Percentiles rank a stretch among this genome's conserved stretches.
phyloP scores from a whole-genome alignment of 2,113 vertebrate species.

The Hydropotes inermis region DNA sequence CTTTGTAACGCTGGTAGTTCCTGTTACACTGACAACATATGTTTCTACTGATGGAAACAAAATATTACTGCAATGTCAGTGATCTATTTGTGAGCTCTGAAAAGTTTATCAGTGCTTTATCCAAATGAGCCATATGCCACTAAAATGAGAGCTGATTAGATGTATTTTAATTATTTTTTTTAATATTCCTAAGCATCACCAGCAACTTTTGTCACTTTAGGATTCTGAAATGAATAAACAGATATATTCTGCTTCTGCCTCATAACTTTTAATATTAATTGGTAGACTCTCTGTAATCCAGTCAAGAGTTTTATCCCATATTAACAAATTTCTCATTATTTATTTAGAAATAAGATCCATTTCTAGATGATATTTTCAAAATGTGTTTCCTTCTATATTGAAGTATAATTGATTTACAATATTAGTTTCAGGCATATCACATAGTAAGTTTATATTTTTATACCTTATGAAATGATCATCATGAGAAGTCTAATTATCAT shows the following conservation, averaged over 20 bases:
- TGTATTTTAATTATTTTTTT: constrained; percentile 39
- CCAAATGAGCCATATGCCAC: constrained; percentile 10
- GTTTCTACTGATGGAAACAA: neutral
- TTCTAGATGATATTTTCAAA: neutral
- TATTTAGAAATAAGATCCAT: neutral
- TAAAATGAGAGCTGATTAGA: neutral
- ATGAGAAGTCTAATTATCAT: neutral
- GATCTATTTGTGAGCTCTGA: neutral
- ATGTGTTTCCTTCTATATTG: neutral
- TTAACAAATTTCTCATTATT: constrained; percentile 18
- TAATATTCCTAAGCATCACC: neutral
- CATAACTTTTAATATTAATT: constrained; percentile 30
- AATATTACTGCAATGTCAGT: neutral
- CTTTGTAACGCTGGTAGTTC: neutral
- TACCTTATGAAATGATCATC: neutral
- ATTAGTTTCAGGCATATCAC: neutral
- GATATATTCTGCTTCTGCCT: neutral
- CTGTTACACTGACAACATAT: neutral
- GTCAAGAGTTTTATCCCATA: neutral
- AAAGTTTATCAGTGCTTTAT: neutral
- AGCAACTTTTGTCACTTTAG: neutral
- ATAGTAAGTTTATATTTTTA: neutral
- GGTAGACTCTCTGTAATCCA: neutral
- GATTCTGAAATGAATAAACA: constrained; percentile 37
- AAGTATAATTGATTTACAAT: neutral